phyloP scores from a whole-genome alignment of 2,888 invertebrate genomes.

The Eupithecia subfuscata region DNA sequence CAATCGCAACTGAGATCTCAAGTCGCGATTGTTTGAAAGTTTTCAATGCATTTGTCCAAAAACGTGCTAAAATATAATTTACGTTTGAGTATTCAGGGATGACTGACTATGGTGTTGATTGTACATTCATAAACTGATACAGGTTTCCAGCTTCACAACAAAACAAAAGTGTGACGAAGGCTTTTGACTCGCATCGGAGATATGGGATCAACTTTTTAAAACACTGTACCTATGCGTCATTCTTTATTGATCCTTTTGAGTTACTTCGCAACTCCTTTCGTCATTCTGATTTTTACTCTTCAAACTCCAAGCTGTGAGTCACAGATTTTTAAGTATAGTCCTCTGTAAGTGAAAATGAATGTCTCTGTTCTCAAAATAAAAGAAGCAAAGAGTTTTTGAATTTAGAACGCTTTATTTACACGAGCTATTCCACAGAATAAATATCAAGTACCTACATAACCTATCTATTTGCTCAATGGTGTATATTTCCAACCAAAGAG shows the following conservation, averaged over 20 bases:
- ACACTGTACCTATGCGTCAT: slow-evolving; percentile 11
- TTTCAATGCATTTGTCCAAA: neutral
- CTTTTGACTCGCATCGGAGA: slow-evolving; percentile 14
- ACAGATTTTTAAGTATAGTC: no score
- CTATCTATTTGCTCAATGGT: neutral
- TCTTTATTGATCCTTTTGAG: neutral
- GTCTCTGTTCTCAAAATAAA: neutral
- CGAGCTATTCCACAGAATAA: no score
- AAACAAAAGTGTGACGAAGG: slow-evolving; percentile 27
- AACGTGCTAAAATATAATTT: neutral
- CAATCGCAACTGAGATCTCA: neutral
- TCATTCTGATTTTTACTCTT: neutral
- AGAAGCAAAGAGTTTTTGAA: no score
- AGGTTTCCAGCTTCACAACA: slow-evolving; percentile 28
- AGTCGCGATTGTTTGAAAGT: neutral
- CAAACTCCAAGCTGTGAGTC: neutral
- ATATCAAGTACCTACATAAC: no score
- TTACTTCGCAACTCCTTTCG: neutral
- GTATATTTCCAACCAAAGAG: neutral
- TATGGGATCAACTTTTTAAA: slow-evolving; percentile 21
- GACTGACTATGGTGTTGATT: neutral
- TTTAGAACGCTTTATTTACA: no score
- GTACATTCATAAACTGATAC: slow-evolving; percentile 12
- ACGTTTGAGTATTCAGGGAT: neutral
- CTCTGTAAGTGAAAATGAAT: no score